phyloP scores from a whole-genome alignment of 2,113 vertebrate species.

The Phrynosoma blainvillii region DNA sequence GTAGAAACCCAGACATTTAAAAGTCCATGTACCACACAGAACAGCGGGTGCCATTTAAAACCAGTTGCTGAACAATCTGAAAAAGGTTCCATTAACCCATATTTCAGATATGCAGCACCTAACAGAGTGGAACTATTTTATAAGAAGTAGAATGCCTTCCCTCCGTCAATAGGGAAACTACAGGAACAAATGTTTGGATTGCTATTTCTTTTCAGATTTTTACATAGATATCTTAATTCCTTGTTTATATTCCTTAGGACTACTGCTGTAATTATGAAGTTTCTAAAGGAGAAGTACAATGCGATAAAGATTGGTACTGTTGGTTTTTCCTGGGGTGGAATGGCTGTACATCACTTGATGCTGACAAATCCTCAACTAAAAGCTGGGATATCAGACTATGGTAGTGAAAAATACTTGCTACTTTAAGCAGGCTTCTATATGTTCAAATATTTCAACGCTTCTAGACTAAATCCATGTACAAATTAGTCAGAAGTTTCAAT shows the following conservation, averaged over 20 bases:
- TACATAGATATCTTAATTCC: conserved; percentile 33
- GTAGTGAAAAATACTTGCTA: conserved; percentile 73
- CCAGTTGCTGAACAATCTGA: background rate
- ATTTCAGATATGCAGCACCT: conserved; percentile 3
- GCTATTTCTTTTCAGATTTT: conserved; percentile 34
- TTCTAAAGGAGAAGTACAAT: conserved; percentile 82
- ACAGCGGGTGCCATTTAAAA: background rate
- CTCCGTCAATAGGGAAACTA: background rate
- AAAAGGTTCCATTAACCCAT: background rate
- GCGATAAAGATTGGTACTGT: conserved; percentile 81
- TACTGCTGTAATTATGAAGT: conserved; percentile 82
- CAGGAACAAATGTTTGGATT: background rate
- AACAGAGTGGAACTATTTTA: background rate
- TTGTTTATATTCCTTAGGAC: conserved; percentile 80
- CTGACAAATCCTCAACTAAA: conserved; percentile 83
- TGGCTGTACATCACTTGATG: conserved; percentile 86
- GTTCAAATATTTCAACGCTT: conserved; percentile 20
- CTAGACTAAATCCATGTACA: conserved; percentile 15
- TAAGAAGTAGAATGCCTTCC: conserved; percentile 5
- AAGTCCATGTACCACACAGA: no score
- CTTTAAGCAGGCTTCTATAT: conserved; percentile 24
- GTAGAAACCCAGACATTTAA: background rate
- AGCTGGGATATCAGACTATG: conserved; percentile 89
- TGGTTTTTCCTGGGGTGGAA: conserved; percentile 96
- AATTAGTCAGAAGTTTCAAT: conserved; percentile 33